Conservation (phyloP, 1,140 invertebrate genomes). For the Neotoxoptera formosana region DNA sequence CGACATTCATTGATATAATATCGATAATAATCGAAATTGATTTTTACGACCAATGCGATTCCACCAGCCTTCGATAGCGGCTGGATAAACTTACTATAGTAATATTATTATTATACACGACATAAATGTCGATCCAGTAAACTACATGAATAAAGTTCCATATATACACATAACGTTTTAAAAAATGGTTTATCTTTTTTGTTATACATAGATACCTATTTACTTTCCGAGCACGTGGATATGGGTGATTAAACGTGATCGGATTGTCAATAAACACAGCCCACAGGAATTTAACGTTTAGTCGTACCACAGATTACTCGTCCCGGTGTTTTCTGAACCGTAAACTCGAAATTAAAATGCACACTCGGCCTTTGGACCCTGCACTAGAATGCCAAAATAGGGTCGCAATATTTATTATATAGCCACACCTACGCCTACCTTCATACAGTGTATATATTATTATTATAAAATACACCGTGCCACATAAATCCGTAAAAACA, state of each 20-base stretch:
- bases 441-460: too few relatives aligned
- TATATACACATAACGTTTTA: neutral
- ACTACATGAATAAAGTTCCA: neutral
- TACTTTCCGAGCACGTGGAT: neutral
- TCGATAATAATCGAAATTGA: neutral
- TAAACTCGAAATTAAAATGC: slow-evolving; percentile 29
- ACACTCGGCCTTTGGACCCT: neutral
- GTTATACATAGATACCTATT: neutral
- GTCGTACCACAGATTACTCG: slow-evolving; percentile 12
- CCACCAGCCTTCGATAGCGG: neutral
- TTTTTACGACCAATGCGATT: neutral
- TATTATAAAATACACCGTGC: neutral
- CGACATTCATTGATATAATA: neutral
- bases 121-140: neutral
- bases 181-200: neutral
- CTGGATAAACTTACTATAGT: neutral
- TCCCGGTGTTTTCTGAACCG: neutral
- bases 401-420: neutral
- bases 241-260: slow-evolving; percentile 11
- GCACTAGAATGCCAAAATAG: neutral
- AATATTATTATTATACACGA: neutral
- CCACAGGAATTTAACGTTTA: neutral
- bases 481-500: neutral
- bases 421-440: neutral
- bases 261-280: slow-evolving; percentile 15